phyloP scores from a whole-genome alignment of 2,797 vertebrate genomes.

The Pampus argenteus region DNA sequence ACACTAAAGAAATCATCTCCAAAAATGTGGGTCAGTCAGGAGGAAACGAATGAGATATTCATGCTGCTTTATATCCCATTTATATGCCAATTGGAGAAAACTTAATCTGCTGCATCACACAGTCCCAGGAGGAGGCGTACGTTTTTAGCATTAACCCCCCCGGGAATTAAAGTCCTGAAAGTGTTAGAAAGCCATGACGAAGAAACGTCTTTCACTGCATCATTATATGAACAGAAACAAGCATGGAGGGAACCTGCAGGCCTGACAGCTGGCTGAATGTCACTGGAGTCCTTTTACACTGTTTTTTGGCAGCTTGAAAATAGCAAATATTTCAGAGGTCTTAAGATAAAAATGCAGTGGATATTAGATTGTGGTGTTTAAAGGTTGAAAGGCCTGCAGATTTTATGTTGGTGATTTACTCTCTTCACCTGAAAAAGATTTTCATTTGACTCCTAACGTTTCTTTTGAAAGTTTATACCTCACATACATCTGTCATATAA shows the following conservation, averaged over 20 bases:
- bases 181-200: constrained; percentile 14
- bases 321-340: too few species aligned
- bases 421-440: background rate
- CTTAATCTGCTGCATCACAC: constrained; percentile 54
- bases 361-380: too few species aligned
- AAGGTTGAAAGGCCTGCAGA: too few species aligned
- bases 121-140: constrained; percentile 48
- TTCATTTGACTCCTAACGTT: background rate
- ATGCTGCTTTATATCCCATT: constrained; percentile 70
- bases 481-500: background rate
- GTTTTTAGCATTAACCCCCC: constrained; percentile 37
- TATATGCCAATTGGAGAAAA: constrained; percentile 63
- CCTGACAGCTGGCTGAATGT: constrained; percentile 33
- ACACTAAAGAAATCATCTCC: constrained; percentile 49
- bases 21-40: constrained; percentile 70
- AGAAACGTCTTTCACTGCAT: constrained; percentile 19
- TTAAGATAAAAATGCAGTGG: too few species aligned
- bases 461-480: background rate
- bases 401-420: background rate
- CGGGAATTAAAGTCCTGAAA: constrained; percentile 52
- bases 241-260: background rate
- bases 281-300: background rate
- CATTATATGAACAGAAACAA: constrained; percentile 5
- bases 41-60: constrained; percentile 64
- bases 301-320: background rate